Conservation (phyloP, 2,888 invertebrate species). For the Taenaris catops region DNA sequence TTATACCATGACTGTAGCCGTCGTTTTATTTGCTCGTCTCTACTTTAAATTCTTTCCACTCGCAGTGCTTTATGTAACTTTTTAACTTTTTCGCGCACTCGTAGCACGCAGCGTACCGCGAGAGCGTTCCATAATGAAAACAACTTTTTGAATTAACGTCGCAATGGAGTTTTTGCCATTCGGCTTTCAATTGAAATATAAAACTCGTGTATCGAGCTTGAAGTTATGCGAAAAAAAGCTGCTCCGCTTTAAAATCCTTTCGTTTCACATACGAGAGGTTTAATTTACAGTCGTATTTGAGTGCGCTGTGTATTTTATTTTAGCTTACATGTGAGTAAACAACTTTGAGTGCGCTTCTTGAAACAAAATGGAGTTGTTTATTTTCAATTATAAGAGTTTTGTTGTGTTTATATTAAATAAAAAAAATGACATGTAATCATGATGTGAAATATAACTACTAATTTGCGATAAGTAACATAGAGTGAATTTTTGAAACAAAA, state of each 20-base stretch:
- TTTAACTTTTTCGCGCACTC: slow-evolving; percentile 51
- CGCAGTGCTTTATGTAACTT: slow-evolving; percentile 56
- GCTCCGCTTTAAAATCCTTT: slow-evolving; percentile 33
- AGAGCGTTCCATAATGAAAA: slow-evolving; percentile 65
- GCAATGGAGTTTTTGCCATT: slow-evolving; percentile 57
- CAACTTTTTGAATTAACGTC: slow-evolving; percentile 76
- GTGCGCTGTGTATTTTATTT: slow-evolving; percentile 20
- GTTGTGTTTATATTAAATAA: no score
- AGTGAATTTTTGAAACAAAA: no score
- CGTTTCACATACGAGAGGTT: slow-evolving; percentile 26
- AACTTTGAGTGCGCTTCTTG: slow-evolving; percentile 14
- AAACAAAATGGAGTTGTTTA: slow-evolving; percentile 3
- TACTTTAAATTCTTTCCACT: slow-evolving; percentile 65
- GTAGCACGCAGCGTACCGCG: slow-evolving; percentile 45
- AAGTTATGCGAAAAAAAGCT: slow-evolving; percentile 38
- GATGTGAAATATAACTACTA: no score
- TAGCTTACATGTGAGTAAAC: slow-evolving; percentile 19
- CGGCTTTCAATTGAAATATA: slow-evolving; percentile 59
- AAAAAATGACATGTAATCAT: no score
- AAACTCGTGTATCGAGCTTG: slow-evolving; percentile 50
- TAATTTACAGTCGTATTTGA: slow-evolving; percentile 25
- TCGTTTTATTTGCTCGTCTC: slow-evolving; percentile 58
- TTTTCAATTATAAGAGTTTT: slow-evolving; percentile 8
- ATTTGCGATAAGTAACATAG: no score
- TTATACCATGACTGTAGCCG: slow-evolving; percentile 50